A percentile compares a stretch with the other conserved stretches of the same genome.
Evolutionary conservation across 2,888 invertebrate species (phyloP).

Genomic region (Tetrapedia diversipes): DNA sequence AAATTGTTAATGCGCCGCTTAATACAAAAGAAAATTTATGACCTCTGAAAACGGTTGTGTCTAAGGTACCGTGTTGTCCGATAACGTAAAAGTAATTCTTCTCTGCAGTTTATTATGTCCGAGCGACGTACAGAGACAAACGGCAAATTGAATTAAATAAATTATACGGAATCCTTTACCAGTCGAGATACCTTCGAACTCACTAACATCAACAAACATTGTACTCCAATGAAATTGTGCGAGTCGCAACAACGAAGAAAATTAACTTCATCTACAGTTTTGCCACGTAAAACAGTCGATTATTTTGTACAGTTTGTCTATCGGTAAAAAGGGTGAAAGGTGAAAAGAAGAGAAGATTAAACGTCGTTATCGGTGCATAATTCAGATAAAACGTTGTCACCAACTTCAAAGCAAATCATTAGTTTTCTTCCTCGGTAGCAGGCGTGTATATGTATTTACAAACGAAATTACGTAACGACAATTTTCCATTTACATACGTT

Average conservation of each 20-base stretch:
- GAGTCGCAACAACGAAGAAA: neutral
- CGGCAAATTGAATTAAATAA: neutral
- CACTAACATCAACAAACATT: neutral
- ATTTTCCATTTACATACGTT: neutral
- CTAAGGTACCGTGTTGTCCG: neutral
- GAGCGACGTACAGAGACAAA: neutral
- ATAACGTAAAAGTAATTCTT: conserved; percentile 4
- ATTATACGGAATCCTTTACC: neutral
- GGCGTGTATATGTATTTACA: neutral
- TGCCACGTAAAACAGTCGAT: neutral
- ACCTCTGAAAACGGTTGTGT: neutral
- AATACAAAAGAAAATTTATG: neutral
- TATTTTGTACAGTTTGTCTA: neutral
- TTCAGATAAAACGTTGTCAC: neutral
- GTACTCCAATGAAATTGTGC: neutral
- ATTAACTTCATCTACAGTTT: neutral
- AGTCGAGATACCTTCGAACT: neutral
- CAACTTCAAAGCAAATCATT: neutral
- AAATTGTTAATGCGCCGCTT: neutral
- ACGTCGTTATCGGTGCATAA: neutral
- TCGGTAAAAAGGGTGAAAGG: neutral
- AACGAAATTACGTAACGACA: neutral
- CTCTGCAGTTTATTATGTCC: conserved; percentile 3
- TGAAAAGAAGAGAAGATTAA: neutral
- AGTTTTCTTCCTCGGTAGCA: too few species aligned